Conservation (phyloP, 1,140 invertebrate species). For the Dinoponera quadriceps region DNA sequence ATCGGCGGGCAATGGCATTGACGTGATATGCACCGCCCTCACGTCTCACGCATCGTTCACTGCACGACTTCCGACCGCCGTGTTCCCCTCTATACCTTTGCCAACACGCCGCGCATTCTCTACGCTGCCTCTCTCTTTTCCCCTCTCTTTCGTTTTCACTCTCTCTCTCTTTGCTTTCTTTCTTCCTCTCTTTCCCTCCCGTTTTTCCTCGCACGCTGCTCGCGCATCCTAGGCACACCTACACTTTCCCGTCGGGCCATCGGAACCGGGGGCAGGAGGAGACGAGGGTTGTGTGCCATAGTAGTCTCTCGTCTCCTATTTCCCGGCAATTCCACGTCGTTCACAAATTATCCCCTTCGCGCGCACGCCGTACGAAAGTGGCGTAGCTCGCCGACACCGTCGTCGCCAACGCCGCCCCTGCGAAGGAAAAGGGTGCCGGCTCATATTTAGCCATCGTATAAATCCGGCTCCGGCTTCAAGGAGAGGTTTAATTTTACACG, state of each 20-base stretch:
- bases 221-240: slow-evolving; percentile 6
- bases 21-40: slow-evolving; percentile 69
- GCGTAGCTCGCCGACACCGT: slow-evolving; percentile 50
- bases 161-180: background rate
- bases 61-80: slow-evolving; percentile 50
- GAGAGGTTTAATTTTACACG: slow-evolving; percentile 75
- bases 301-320: slow-evolving; percentile 71
- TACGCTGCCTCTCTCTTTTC: background rate
- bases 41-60: slow-evolving; percentile 67
- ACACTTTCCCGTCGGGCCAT: slow-evolving; percentile 17
- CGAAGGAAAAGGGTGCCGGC: slow-evolving; percentile 60
- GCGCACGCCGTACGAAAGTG: slow-evolving; percentile 61
- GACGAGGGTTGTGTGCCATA: slow-evolving; percentile 38
- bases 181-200: background rate
- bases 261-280: slow-evolving; percentile 35
- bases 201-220: slow-evolving; percentile 5
- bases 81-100: background rate
- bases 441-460: slow-evolving; percentile 78
- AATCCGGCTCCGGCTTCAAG: slow-evolving; percentile 70
- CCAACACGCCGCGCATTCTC: background rate
- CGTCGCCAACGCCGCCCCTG: slow-evolving; percentile 4
- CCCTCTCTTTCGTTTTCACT: background rate
- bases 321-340: slow-evolving; percentile 70
- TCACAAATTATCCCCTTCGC: slow-evolving; percentile 73
- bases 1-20: slow-evolving; percentile 68